These are phyloP conservation scores for Molorchus minor DNA, from an alignment of 2,888 invertebrate species.

Conservation along the genomic window DNA sequence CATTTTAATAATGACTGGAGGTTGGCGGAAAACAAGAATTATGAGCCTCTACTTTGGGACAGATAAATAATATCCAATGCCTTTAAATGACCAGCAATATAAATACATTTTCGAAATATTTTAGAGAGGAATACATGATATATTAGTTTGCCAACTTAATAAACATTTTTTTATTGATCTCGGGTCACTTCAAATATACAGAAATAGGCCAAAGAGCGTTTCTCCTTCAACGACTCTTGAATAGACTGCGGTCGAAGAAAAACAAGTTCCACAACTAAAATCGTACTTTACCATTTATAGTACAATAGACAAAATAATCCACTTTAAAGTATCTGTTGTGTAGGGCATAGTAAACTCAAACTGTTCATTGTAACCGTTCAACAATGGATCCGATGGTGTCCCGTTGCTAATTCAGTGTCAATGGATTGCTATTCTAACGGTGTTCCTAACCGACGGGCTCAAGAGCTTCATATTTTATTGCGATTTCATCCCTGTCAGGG, in stretches of 20 bases:
- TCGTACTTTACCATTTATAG: not conserved
- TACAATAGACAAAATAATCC: constrained; percentile 23
- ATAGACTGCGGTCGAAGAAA: constrained; percentile 6
- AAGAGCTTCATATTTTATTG: constrained; percentile 37
- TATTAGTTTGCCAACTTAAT: too few relatives aligned
- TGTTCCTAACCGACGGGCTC: constrained; percentile 17
- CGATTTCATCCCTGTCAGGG: constrained; percentile 40
- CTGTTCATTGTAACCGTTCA: constrained; percentile 23
- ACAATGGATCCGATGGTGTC: constrained; percentile 17
- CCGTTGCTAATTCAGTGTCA: constrained; percentile 32
- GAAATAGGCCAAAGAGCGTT: too few relatives aligned
- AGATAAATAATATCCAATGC: too few relatives aligned
- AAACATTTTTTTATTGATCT: too few relatives aligned
- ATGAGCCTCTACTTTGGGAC: too few relatives aligned
- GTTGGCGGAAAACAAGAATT: not conserved
- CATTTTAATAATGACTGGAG: constrained; percentile 29
- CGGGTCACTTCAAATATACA: too few relatives aligned
- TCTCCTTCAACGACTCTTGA: constrained; percentile 11
- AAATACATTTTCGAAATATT: too few relatives aligned
- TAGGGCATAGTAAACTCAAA: constrained; percentile 23
- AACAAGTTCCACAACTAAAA: constrained; percentile 5
- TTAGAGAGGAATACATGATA: too few relatives aligned
- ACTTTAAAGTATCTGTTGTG: constrained; percentile 22
- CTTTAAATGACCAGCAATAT: too few relatives aligned
- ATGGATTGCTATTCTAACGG: constrained; percentile 22